Percentiles rank a stretch among this genome's conserved stretches.
Evolutionary conservation across 2,113 vertebrate species (phyloP).

Genomic region (Scytalopus superciliaris): DNA sequence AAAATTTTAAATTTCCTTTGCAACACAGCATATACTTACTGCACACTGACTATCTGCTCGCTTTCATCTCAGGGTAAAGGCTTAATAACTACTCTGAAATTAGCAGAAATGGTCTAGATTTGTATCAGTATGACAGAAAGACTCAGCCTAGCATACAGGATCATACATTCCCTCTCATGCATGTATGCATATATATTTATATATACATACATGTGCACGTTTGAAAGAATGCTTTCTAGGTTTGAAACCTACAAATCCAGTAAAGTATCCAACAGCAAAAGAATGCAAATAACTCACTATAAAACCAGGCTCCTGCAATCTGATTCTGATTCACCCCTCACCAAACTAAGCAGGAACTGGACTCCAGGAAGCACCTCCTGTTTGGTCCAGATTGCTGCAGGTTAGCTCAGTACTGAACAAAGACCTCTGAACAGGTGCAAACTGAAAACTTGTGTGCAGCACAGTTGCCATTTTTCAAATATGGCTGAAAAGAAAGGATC

Average conservation of each 20-base stretch:
- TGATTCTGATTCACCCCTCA: background rate
- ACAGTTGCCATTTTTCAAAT: background rate
- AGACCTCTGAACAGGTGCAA: background rate
- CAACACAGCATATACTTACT: background rate
- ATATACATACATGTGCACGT: background rate
- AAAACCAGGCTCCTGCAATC: background rate
- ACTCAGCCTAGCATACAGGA: background rate
- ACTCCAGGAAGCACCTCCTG: background rate
- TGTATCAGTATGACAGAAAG: background rate
- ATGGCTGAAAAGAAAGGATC: conserved; percentile 42
- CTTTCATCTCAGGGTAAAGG: background rate
- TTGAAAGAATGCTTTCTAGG: background rate
- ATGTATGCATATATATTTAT: background rate
- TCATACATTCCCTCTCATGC: background rate
- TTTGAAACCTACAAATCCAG: background rate
- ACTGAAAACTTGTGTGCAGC: background rate
- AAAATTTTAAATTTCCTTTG: background rate
- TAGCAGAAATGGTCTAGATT: background rate
- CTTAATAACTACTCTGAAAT: background rate
- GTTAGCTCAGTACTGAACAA: background rate
- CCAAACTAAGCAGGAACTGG: background rate
- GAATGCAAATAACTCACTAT: background rate
- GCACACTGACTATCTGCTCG: background rate
- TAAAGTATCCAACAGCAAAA: background rate
- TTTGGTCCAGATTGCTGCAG: background rate